Conservation (phyloP, 2,113 vertebrate genomes). For the Oceanites oceanicus region DNA sequence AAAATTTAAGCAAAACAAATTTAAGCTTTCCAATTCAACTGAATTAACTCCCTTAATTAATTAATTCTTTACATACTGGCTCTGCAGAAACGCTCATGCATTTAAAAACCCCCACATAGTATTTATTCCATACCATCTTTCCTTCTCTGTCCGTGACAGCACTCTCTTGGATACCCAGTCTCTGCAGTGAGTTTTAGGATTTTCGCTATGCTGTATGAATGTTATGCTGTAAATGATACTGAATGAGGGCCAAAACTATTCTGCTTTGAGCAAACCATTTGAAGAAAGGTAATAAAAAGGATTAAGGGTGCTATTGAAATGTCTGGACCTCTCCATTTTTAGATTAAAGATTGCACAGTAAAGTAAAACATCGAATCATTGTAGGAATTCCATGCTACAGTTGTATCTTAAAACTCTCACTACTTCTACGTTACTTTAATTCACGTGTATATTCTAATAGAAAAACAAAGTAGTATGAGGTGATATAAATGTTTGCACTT, state of each 20-base stretch:
- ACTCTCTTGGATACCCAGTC: not conserved
- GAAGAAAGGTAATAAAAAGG: not conserved
- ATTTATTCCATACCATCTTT: not conserved
- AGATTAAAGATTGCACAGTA: not conserved
- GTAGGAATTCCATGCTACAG: not conserved
- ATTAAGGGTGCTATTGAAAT: not conserved
- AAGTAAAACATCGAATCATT: not conserved
- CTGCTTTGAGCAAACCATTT: not conserved
- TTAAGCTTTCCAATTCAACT: not conserved
- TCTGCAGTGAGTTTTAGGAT: not conserved
- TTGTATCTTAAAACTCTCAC: not conserved
- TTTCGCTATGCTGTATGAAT: not conserved
- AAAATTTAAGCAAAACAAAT: not conserved
- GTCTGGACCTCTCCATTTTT: not conserved
- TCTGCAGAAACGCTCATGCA: not conserved
- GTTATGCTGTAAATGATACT: not conserved
- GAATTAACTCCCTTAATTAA: not conserved
- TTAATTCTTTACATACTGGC: not conserved
- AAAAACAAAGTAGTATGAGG: slow-evolving; percentile 33
- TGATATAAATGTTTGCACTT: slow-evolving; percentile 43
- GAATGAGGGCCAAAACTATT: not conserved
- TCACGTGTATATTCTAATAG: not conserved
- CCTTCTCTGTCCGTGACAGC: not conserved
- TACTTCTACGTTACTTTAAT: not conserved
- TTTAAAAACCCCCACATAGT: not conserved